Evolutionary conservation across 1,140 invertebrate species (phyloP), one percentile per base, ranked within the genome.

Genomic region (Adelges cooleyi): DNA sequence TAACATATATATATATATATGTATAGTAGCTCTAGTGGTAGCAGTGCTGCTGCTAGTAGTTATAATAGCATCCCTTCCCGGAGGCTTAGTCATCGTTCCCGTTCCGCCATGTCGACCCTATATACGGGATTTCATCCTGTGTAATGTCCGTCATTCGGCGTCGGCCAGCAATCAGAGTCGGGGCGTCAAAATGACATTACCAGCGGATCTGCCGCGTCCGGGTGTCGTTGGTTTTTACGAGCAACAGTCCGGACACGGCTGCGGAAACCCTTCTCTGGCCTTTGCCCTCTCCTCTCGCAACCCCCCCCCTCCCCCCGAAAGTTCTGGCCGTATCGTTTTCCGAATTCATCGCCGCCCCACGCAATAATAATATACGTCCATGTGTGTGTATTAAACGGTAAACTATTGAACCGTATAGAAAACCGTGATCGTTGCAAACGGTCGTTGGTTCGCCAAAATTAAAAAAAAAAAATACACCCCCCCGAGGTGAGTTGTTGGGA

Each of bases 141-240:
- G 15, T 56, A 56, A 42, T 56, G 52, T 56, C 52, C 17, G 52
- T 56, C 52, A 56, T 56, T 42, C 22, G 36, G 22, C 36, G 52
- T 23, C 52, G 38, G 52, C 5, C 29, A 36, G 52, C 52, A 56
- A 56, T 56, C 52, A 42, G 20, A 56, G 52, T 38, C 52, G 52
- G 52, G 52, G 53, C 53, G 53, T 56, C 53, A 56, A 42, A 42
- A 56, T 17, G 53, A 22, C 22, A 54, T 54, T 25, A 54, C 23
- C 20, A 56, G 52, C 52, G 52, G 52, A 33, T 33, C 29, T 11
- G 11, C 29, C 29, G 29, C 29, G 53, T 42, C 15, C 53, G 53
- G 38, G 36, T 23, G 53, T 56, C 53, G n/a, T 56, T 56, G 53
- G 13, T 56, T 56, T 56, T 56, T 56, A 56, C 53, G 53, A 56